A percentile compares a stretch with the other conserved stretches of the same genome.
Conservation (phyloP, 35 echinoderm and acorn worm species). For the Heliocidaris tuberculata region DNA sequence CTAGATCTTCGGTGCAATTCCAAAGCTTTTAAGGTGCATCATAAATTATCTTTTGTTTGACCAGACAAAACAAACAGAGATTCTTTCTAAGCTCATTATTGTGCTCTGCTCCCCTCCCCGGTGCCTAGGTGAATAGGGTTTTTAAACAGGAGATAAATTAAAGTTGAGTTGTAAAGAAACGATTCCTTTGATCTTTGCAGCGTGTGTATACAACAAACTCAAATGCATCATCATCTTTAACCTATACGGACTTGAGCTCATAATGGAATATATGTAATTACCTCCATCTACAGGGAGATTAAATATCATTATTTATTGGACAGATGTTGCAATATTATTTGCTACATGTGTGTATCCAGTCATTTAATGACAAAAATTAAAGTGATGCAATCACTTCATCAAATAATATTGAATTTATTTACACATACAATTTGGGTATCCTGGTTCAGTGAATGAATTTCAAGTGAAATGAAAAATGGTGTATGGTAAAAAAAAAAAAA, state of each 20-base stretch:
- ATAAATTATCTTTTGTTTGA: conserved; percentile 10
- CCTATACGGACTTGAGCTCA: background rate
- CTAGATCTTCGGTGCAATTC: background rate
- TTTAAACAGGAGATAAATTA: background rate
- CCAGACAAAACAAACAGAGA: background rate
- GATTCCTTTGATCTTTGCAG: background rate
- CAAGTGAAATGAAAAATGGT: too few species aligned
- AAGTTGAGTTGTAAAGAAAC: background rate
- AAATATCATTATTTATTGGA: background rate
- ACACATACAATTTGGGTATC: background rate
- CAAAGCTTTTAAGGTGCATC: background rate
- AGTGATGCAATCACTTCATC: background rate
- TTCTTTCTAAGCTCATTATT: background rate
- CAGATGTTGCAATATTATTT: background rate
- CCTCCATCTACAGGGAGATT: background rate
- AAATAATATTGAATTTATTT: background rate
- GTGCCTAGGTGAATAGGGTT: background rate
- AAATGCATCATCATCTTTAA: background rate
- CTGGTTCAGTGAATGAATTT: too few species aligned
- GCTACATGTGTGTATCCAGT: background rate
- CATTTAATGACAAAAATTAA: background rate
- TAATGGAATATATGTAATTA: background rate
- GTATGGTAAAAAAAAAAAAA: too few species aligned
- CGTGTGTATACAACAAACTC: background rate
- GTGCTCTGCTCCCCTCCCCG: background rate